Evolutionary conservation across 2,113 vertebrate species (phyloP).

Genomic region (Mionectes macconnelli): DNA sequence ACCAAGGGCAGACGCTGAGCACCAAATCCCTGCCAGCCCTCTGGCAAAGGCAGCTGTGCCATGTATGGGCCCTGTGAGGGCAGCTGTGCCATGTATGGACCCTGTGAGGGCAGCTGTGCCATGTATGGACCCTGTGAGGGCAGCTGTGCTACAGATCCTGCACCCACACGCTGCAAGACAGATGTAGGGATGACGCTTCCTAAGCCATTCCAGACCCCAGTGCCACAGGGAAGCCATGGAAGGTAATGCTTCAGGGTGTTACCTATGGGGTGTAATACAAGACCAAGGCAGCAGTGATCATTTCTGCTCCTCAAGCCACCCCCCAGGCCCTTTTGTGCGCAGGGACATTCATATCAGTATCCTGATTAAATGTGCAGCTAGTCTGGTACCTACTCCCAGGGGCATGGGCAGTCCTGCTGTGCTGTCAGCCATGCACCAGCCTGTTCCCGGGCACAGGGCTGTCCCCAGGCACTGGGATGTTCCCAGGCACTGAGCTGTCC

Average conservation of each 20-base stretch:
- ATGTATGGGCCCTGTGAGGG: not conserved
- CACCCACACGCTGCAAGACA: not conserved
- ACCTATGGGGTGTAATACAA: not conserved
- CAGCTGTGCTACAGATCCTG: not conserved
- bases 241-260: not conserved
- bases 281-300: not conserved
- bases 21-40: not conserved
- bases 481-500: not conserved
- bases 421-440: not conserved
- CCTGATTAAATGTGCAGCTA: not conserved
- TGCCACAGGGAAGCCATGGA: not conserved
- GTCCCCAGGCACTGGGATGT: not conserved
- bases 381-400: not conserved
- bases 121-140: not conserved
- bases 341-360: not conserved
- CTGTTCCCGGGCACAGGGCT: not conserved
- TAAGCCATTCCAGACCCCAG: not conserved
- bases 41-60: fast-evolving
- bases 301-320: not conserved
- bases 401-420: fast-evolving
- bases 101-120: not conserved
- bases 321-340: not conserved
- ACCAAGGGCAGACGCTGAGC: not conserved
- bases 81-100: not conserved
- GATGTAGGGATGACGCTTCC: not conserved